Percentiles rank a stretch among this genome's conserved stretches.
Evolutionary conservation across 92 coral and sea anemone genomes (phyloP).

Genomic region (Phenganax marumi): DNA sequence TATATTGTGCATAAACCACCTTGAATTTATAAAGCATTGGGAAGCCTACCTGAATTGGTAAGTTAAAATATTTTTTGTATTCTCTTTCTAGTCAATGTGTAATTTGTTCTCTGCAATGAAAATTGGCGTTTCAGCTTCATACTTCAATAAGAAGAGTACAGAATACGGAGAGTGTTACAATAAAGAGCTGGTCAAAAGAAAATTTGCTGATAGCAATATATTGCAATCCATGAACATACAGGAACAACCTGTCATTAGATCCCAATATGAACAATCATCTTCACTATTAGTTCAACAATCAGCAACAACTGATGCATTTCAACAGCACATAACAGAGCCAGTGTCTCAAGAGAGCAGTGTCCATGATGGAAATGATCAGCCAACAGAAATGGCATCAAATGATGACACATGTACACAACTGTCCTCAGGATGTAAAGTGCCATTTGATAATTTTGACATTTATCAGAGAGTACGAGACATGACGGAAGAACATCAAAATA

Average conservation of each 20-base stretch:
- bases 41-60: too few relatives aligned
- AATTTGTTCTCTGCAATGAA: constrained; percentile 22
- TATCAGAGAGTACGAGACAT: constrained; percentile 48
- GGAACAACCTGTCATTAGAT: too few relatives aligned
- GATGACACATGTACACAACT: not conserved
- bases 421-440: constrained; percentile 37
- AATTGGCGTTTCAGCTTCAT: constrained; percentile 30
- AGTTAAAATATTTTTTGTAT: not conserved
- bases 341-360: not conserved
- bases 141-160: constrained; percentile 15
- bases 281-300: not conserved
- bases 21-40: not conserved
- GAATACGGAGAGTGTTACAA: constrained; percentile 31
- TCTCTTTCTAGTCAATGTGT: constrained; percentile 37
- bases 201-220: not conserved
- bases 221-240: not conserved
- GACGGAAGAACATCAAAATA: constrained; percentile 46
- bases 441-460: not conserved
- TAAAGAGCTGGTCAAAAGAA: not conserved
- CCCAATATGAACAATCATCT: not conserved
- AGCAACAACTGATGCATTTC: not conserved
- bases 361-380: not conserved
- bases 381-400: not conserved
- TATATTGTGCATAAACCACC: not conserved
- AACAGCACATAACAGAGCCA: not conserved